A percentile compares a stretch with the other conserved stretches of the same genome.
Conservation (phyloP, 2,113 vertebrate species). For the human region DNA sequence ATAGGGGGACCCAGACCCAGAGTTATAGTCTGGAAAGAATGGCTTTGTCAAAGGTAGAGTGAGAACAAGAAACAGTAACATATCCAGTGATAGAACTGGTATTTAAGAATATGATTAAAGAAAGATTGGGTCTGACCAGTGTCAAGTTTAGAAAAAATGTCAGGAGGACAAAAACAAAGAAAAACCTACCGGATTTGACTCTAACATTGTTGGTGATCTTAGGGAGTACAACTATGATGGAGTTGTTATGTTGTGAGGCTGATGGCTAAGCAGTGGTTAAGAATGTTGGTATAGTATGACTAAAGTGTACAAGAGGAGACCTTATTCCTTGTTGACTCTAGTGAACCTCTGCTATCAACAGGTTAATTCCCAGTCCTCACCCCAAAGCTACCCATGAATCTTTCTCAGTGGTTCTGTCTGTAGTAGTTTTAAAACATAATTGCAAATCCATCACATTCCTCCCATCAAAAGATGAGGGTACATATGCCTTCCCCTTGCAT, state of each 20-base stretch:
- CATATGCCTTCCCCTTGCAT: neutral
- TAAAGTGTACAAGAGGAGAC: neutral
- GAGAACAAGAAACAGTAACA: neutral
- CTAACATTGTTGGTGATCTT: neutral
- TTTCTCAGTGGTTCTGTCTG: neutral
- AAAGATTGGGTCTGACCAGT: neutral
- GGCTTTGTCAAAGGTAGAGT: neutral
- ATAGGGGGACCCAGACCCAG: neutral
- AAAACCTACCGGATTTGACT: neutral
- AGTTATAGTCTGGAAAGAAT: neutral
- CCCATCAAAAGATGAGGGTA: neutral
- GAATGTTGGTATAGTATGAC: fast-evolving
- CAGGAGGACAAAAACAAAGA: neutral
- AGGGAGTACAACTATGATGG: fast-evolving
- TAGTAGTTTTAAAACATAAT: neutral
- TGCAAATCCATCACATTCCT: neutral
- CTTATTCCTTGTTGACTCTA: neutral
- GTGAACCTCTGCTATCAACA: neutral
- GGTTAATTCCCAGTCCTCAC: neutral
- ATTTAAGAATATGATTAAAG: neutral
- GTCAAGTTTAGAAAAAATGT: neutral
- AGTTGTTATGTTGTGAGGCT: neutral
- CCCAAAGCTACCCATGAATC: neutral
- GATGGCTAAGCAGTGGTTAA: neutral
- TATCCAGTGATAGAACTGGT: neutral